Evolutionary conservation across 2,888 invertebrate genomes (phyloP), one percentile per base, ranked within the genome.

Genomic region (Lycaena phlaeas): DNA sequence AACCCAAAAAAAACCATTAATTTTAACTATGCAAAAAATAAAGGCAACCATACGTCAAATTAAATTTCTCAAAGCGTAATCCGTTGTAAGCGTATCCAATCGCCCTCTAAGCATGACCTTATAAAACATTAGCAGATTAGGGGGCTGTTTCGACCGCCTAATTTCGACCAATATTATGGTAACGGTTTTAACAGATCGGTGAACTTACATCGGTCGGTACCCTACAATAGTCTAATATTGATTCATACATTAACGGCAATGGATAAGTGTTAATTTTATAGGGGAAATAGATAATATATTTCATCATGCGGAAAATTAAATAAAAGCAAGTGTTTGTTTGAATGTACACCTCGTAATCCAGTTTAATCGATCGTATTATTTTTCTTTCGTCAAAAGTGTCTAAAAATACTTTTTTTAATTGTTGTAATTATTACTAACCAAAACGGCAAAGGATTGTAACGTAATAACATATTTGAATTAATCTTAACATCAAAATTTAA

Each of bases 41-140:
- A n/a, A 11, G 27, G 11, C 27, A 27, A 27, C 10, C 42, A 44
- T 54, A 57, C 56, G 50, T 54, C 59, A 57, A 68, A 67, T 65
- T 57, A 57, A 55, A 62, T 56, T 56, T 56, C 34, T 54, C 53
- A 57, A 67, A 64, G 65, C 59, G 58, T 64, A 70, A 68, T 69
- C 68, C 53, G 56, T 52, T 57, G 56, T 46, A 55, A 64, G 72
- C 71, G 69, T 52, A 44, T 42, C 73, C 52, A 76, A 79, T 76
- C 64, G 56, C 69, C 72, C 77, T 57, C 52, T 52, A 46, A 54
- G 51, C 54, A 53, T 51, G 46, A 51, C 54, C 56, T 29, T 52
- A 55, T 56, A 57, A 56, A 63, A 63, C 64, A 68, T 72, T 65
- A 68, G 57, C 57, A 66, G 70, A 71, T 74, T 71, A 68, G 53